Percentiles rank a stretch among this genome's conserved stretches.
Evolutionary conservation across 1,140 invertebrate genomes (phyloP).

Genomic region (Mizuhopecten yessoensis): DNA sequence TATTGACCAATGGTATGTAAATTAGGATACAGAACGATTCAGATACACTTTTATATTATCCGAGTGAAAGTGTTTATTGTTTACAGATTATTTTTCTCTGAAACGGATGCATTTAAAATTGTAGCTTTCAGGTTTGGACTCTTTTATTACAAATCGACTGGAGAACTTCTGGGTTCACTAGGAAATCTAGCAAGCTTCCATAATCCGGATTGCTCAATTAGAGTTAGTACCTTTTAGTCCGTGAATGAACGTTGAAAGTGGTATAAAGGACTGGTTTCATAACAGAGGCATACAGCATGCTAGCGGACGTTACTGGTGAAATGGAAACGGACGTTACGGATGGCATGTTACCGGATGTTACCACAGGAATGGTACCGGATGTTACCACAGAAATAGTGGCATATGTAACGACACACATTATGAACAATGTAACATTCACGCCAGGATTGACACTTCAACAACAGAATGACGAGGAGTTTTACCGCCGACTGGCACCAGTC

Average conservation of each 20-base stretch:
- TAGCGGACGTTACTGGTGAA: no score
- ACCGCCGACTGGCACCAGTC: constrained; percentile 60
- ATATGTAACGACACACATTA: neutral
- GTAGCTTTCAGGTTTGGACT: no score
- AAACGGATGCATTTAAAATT: neutral
- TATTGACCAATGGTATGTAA: neutral
- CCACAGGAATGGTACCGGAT: neutral
- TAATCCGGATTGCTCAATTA: no score
- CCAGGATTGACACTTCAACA: constrained; percentile 50
- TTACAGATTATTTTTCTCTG: neutral
- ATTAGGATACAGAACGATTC: neutral
- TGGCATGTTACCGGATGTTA: neutral
- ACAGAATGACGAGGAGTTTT: constrained; percentile 63
- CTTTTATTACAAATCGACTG: no score
- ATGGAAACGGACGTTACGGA: no score
- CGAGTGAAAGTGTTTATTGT: neutral
- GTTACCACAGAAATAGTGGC: neutral
- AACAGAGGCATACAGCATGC: no score
- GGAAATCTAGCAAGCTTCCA: no score
- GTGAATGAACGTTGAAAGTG: no score
- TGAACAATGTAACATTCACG: neutral
- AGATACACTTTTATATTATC: neutral
- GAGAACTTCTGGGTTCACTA: no score
- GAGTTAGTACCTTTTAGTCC: no score
- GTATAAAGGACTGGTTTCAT: no score